These are phyloP conservation scores for Chamaea fasciata DNA, from an alignment of 2,113 vertebrate species.

Conservation along the genomic window DNA sequence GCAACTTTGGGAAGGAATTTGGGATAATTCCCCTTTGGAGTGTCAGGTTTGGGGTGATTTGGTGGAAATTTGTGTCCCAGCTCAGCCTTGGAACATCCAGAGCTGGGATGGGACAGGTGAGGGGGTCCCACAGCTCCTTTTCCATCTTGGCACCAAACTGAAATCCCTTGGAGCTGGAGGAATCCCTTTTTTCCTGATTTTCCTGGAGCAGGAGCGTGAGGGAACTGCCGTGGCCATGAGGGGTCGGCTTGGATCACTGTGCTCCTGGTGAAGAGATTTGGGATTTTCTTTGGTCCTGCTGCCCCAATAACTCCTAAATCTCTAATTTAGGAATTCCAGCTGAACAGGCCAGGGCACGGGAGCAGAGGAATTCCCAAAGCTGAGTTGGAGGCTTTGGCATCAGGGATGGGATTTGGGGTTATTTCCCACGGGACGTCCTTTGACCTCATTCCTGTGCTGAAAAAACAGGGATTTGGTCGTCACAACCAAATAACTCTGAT, in stretches of 20 bases:
- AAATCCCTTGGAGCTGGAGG: background rate
- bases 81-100: background rate
- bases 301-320: background rate
- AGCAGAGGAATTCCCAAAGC: background rate
- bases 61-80: background rate
- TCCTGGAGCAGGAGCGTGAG: background rate
- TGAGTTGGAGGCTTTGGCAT: background rate
- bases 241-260: background rate
- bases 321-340: background rate
- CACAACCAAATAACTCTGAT: fast-evolving
- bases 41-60: background rate
- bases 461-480: background rate
- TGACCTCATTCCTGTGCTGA: background rate
- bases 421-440: no score
- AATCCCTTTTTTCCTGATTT: background rate
- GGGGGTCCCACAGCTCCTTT: background rate
- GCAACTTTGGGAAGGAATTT: background rate
- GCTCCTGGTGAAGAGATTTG: background rate
- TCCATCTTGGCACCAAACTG: background rate
- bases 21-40: background rate
- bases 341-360: background rate
- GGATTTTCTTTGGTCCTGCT: background rate
- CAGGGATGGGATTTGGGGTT: background rate
- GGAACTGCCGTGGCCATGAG: background rate
- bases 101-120: background rate